A percentile compares a stretch with the other conserved stretches of the same genome.
Conservation (phyloP, 2,888 invertebrate species). For the Perdita meconis region DNA sequence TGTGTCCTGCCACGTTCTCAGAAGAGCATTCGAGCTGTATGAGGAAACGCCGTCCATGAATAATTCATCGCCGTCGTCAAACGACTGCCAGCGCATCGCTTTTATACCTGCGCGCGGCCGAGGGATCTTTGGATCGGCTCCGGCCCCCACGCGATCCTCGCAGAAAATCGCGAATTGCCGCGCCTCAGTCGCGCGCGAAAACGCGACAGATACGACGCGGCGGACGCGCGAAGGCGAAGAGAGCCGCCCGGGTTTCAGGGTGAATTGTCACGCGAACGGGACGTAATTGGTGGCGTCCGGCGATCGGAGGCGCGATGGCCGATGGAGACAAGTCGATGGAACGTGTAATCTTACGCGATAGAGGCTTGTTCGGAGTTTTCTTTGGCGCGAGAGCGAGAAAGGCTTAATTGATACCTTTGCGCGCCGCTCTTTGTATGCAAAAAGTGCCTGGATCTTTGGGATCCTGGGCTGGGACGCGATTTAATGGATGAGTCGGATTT, state of each 20-base stretch:
- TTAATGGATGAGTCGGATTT: no score
- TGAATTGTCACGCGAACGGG: slow-evolving; percentile 15
- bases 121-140: slow-evolving; percentile 14
- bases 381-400: no score
- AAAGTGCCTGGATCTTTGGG: no score
- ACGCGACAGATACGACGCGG: slow-evolving; percentile 1
- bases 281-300: slow-evolving; percentile 4
- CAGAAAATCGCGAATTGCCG: slow-evolving; percentile 33
- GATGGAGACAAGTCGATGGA: no score
- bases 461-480: no score
- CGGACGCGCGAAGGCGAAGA: background rate
- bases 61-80: slow-evolving; percentile 63
- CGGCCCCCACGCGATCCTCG: slow-evolving; percentile 33
- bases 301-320: background rate
- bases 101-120: slow-evolving; percentile 48
- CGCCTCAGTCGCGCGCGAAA: no score
- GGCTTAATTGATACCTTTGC: no score
- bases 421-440: no score
- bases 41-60: slow-evolving; percentile 75
- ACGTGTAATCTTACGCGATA: no score
- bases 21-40: slow-evolving; percentile 82
- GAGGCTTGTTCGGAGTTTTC: no score
- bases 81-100: slow-evolving; percentile 75
- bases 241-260: slow-evolving; percentile 8
- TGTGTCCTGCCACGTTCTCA: slow-evolving; percentile 83